phyloP scores from a whole-genome alignment of 30 jellyfish, hydroid and myxozoan species.

The Turritopsis dohrnii region DNA sequence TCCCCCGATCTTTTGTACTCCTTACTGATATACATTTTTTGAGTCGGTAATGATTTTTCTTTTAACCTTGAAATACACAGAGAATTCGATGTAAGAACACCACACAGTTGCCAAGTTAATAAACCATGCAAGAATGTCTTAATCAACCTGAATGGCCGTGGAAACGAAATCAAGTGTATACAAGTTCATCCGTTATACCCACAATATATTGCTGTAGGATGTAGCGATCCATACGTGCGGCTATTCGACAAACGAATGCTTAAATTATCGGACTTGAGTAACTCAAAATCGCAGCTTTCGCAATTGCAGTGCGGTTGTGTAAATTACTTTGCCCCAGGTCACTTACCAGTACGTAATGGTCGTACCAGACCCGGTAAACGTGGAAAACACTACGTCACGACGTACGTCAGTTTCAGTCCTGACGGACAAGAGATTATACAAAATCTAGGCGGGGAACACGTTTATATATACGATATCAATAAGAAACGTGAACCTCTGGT shows the following conservation, averaged over 20 bases:
- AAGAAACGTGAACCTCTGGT: background rate
- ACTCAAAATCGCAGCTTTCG: constrained; percentile 44
- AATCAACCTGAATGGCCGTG: constrained; percentile 48
- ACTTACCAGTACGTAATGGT: constrained; percentile 71
- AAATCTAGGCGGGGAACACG: constrained; percentile 95
- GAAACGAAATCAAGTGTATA: constrained; percentile 89
- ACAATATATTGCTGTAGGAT: constrained; percentile 94
- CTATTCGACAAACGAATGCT: constrained; percentile 91
- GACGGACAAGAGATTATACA: constrained; percentile 76
- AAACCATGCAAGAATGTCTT: constrained; percentile 65
- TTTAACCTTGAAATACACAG: constrained; percentile 26
- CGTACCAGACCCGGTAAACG: constrained; percentile 60
- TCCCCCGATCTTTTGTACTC: no score
- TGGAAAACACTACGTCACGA: constrained; percentile 67
- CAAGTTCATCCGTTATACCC: constrained; percentile 81
- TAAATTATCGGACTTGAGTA: constrained; percentile 33
- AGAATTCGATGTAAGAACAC: constrained; percentile 89
- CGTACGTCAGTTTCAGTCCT: constrained; percentile 81
- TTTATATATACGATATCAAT: constrained; percentile 51
- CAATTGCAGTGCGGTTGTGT: constrained; percentile 78
- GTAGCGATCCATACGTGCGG: constrained; percentile 87
- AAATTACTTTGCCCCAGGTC: constrained; percentile 87
- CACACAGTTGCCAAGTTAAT: constrained; percentile 51
- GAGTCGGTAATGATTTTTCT: no score
- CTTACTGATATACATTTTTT: no score